A percentile compares a stretch with the other conserved stretches of the same genome.
Conservation (phyloP, 2,888 invertebrate genomes). For the Parnassius glacialis region DNA sequence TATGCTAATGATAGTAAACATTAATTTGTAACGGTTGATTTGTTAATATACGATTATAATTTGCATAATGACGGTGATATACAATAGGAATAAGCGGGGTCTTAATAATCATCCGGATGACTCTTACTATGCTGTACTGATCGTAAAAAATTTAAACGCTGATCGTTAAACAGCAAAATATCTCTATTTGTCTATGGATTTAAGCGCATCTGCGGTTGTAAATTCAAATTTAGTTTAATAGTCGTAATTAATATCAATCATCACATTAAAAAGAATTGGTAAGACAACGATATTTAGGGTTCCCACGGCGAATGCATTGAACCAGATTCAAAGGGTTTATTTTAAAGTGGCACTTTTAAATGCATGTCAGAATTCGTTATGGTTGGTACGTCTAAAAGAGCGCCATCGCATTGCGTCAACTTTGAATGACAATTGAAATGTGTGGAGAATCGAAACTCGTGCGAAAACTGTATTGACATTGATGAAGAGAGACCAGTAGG, state of each 20-base stretch:
- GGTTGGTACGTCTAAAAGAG: constrained; percentile 55
- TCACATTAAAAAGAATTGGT: constrained; percentile 22
- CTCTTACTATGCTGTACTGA: constrained; percentile 61
- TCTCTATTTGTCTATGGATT: constrained; percentile 46
- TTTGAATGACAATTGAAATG: constrained; percentile 69
- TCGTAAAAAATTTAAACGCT: constrained; percentile 58
- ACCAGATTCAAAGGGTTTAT: constrained; percentile 61
- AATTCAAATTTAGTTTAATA: constrained; percentile 37
- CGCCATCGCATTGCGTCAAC: constrained; percentile 63
- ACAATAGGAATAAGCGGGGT: constrained; percentile 38
- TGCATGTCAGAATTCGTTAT: constrained; percentile 64
- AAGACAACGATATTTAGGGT: constrained; percentile 29
- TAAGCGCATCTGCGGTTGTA: constrained; percentile 57
- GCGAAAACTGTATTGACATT: constrained; percentile 52
- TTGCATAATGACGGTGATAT: constrained; percentile 67
- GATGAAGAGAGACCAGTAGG: constrained; percentile 31
- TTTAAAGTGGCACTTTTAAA: constrained; percentile 70
- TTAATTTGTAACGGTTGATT: constrained; percentile 80
- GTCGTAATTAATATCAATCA: constrained; percentile 32
- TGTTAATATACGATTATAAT: constrained; percentile 64
- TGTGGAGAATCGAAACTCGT: constrained; percentile 68
- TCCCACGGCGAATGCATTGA: constrained; percentile 54
- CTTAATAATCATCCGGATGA: constrained; percentile 59
- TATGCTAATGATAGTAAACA: constrained; percentile 76
- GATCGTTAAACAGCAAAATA: constrained; percentile 48